Evolutionary conservation across 2,113 vertebrate genomes (phyloP).

Genomic region (Ciconia boyciana): DNA sequence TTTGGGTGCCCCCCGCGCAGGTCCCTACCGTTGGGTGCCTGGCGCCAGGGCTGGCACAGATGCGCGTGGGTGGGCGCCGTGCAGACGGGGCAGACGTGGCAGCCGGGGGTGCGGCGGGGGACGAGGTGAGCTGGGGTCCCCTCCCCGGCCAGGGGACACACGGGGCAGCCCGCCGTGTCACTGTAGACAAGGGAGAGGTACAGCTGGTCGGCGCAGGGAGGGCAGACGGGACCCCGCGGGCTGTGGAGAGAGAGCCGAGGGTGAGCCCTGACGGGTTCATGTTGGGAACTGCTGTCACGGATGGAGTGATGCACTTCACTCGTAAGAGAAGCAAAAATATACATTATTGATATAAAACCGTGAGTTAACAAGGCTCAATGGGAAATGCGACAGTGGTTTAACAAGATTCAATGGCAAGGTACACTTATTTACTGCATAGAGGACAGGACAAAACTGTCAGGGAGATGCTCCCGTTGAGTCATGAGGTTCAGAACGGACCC

Average conservation of each 20-base stretch:
- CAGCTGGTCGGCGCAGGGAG: neutral
- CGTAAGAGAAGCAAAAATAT: no score
- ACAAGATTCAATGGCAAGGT: no score
- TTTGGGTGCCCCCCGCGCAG: neutral
- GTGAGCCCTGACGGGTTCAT: rapidly evolving
- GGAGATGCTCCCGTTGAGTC: no score
- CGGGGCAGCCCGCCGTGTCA: rapidly evolving
- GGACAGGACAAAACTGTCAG: no score
- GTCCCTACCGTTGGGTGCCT: neutral
- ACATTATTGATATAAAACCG: no score
- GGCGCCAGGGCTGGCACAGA: neutral
- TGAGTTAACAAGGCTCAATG: no score
- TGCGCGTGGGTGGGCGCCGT: neutral
- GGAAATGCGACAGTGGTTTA: no score
- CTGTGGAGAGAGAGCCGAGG: neutral
- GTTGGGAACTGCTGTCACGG: neutral
- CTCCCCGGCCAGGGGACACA: slow-evolving; percentile 13
- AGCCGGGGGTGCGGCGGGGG: neutral
- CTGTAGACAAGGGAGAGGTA: neutral
- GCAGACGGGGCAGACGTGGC: neutral
- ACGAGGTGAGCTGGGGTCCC: neutral
- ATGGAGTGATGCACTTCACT: no score
- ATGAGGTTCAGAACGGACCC: no score
- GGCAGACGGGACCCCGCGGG: neutral
- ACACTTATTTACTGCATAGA: no score